These are phyloP conservation scores for Koerneria pararmatus DNA, from an alignment of 2,888 invertebrate species.

Conservation along the genomic window DNA sequence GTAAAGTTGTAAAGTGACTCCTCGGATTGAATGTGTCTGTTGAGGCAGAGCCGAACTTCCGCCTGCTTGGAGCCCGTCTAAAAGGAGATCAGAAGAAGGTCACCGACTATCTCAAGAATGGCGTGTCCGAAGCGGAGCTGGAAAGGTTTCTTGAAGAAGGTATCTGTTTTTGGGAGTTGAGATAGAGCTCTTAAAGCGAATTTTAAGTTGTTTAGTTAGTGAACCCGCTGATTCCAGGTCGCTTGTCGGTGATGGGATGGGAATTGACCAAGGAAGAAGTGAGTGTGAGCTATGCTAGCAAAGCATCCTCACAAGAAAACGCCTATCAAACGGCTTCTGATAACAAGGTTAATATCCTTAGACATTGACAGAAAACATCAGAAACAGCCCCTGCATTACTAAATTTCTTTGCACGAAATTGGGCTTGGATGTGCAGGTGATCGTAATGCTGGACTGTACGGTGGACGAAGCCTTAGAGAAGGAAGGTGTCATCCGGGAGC, in stretches of 20 bases:
- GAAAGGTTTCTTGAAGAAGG: constrained; percentile 72
- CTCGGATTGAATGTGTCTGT: constrained; percentile 2
- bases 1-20: background rate
- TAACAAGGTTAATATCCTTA: constrained; percentile 25
- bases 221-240: constrained; percentile 61
- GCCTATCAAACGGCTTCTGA: constrained; percentile 43
- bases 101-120: constrained; percentile 73
- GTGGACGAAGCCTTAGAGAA: constrained; percentile 85
- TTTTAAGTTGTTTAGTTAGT: background rate
- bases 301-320: constrained; percentile 45
- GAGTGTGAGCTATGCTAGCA: constrained; percentile 72
- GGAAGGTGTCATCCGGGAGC: constrained; percentile 88
- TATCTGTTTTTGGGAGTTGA: background rate
- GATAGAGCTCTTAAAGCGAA: background rate
- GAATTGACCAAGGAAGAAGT: constrained; percentile 64
- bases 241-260: constrained; percentile 74
- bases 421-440: constrained; percentile 62
- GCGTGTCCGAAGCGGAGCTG: constrained; percentile 75
- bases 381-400: no score
- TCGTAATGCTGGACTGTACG: constrained; percentile 82
- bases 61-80: constrained; percentile 79
- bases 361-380: constrained; percentile 68
- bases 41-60: constrained; percentile 87
- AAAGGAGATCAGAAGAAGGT: constrained; percentile 86
- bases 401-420: no score